Evolutionary conservation across 1,140 invertebrate genomes (phyloP).

Genomic region (Drosophila baimaii): DNA sequence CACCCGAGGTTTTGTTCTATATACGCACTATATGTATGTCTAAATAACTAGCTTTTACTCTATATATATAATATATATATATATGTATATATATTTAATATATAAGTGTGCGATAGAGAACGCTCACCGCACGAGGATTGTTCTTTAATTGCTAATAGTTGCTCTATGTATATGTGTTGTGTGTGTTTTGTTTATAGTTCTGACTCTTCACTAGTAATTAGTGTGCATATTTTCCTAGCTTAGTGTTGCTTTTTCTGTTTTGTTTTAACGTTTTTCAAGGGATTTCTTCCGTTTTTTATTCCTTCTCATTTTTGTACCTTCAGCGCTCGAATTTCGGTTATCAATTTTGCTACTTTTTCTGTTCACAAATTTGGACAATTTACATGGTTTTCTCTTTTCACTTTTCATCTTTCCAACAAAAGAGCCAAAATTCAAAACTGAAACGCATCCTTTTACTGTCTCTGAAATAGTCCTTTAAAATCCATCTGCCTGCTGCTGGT

Average conservation of each 20-base stretch:
- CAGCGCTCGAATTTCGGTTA: slow-evolving; percentile 82
- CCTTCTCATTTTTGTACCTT: slow-evolving; percentile 74
- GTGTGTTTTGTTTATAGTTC: slow-evolving; percentile 22
- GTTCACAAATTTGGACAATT: slow-evolving; percentile 61
- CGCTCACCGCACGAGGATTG: slow-evolving; percentile 44
- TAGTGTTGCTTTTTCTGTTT: slow-evolving; percentile 35
- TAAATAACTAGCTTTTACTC: slow-evolving; percentile 21
- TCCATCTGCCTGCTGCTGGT: slow-evolving; percentile 24
- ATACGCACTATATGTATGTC: slow-evolving; percentile 39
- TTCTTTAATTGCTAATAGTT: slow-evolving; percentile 63
- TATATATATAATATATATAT: slow-evolving; percentile 7
- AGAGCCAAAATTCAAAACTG: slow-evolving; percentile 48
- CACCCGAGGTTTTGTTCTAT: slow-evolving; percentile 52
- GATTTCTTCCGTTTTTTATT: slow-evolving; percentile 16
- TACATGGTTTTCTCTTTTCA: slow-evolving; percentile 45
- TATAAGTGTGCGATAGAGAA: slow-evolving; percentile 22
- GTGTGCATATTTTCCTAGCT: slow-evolving; percentile 58
- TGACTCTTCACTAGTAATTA: slow-evolving; percentile 58
- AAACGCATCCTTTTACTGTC: slow-evolving; percentile 41
- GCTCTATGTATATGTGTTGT: slow-evolving; percentile 45
- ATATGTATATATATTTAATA: slow-evolving; percentile 23
- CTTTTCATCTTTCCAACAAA: slow-evolving; percentile 25
- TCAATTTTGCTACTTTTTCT: slow-evolving; percentile 52
- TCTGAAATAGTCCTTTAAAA: slow-evolving; percentile 8
- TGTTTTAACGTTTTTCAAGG: slow-evolving; percentile 34